Conservation (phyloP, 2,797 vertebrate genomes). For the Uromys caudimaculatus region DNA sequence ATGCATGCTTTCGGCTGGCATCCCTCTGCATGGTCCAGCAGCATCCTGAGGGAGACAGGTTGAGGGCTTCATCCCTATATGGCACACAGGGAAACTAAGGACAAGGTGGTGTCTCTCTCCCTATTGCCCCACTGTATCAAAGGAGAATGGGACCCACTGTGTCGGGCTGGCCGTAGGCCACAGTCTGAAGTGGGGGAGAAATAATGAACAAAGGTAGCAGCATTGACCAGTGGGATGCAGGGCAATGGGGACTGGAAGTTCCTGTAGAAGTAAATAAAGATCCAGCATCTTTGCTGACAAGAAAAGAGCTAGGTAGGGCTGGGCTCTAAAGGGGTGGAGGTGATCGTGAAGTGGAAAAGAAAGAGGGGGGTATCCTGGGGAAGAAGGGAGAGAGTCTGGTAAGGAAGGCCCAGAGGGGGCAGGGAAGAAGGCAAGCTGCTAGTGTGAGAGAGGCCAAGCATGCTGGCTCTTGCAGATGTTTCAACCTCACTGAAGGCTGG, state of each 20-base stretch:
- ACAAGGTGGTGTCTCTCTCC: background rate
- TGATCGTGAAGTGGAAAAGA: background rate
- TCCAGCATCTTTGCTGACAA: no score
- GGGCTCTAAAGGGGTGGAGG: background rate
- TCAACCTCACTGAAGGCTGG: slow-evolving; percentile 50
- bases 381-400: background rate
- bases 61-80: background rate
- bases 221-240: background rate
- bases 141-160: background rate
- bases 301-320: background rate
- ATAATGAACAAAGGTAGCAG: background rate
- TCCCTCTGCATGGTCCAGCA: background rate
- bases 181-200: background rate
- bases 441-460: background rate
- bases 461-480: slow-evolving; percentile 3
- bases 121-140: background rate
- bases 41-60: background rate
- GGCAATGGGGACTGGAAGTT: background rate
- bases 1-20: background rate
- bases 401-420: background rate
- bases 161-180: background rate
- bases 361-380: background rate
- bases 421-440: background rate
- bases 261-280: background rate
- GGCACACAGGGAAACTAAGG: slow-evolving; percentile 2